These are phyloP conservation scores for Trachops cirrhosus DNA, from an alignment of 2,797 vertebrate genomes.

Conservation along the genomic window DNA sequence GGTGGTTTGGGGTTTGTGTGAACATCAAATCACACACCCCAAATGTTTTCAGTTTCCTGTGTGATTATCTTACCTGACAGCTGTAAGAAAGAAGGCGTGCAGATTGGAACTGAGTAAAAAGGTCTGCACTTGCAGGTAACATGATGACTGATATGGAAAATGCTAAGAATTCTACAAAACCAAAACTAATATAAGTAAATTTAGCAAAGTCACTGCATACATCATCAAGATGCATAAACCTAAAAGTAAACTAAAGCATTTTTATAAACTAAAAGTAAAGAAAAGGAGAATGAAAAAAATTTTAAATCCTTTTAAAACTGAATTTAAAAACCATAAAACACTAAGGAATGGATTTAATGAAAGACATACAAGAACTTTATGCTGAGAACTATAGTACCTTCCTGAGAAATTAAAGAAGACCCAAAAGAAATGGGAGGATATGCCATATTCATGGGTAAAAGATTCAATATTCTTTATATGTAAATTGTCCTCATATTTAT, in stretches of 20 bases:
- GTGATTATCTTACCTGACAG: background rate
- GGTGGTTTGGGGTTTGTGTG: background rate
- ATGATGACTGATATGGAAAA: background rate
- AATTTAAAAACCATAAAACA: conserved; percentile 8
- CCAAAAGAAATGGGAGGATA: background rate
- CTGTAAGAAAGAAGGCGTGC: background rate
- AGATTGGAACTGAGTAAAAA: conserved; percentile 4
- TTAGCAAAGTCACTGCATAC: background rate
- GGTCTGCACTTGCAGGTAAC: background rate
- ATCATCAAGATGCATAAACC: background rate
- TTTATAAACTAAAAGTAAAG: background rate
- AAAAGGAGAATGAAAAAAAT: background rate
- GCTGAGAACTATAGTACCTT: background rate
- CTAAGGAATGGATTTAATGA: background rate
- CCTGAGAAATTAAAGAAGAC: background rate
- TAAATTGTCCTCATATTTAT: background rate
- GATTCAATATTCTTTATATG: background rate
- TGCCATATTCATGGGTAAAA: background rate
- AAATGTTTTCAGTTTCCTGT: background rate
- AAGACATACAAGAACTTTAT: background rate
- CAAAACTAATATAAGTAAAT: background rate
- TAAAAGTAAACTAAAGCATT: background rate
- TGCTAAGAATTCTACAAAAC: background rate
- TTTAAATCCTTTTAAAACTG: background rate
- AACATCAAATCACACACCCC: background rate